phyloP scores from a whole-genome alignment of 2,797 vertebrate genomes.

The Yasuhikotakia modesta region DNA sequence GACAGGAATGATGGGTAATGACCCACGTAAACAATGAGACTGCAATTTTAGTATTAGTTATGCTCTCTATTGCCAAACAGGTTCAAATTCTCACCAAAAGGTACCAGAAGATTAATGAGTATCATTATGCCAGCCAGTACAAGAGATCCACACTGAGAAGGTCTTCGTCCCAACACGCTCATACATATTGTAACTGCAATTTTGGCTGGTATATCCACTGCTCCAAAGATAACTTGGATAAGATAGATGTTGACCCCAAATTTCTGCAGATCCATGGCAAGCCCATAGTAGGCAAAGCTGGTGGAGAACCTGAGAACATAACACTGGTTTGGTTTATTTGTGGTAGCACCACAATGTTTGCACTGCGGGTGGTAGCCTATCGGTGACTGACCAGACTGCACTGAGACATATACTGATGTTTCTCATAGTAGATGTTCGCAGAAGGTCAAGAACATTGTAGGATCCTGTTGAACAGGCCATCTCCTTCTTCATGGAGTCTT shows the following conservation, averaged over 20 bases:
- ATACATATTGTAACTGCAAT: conserved; percentile 78
- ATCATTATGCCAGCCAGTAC: conserved; percentile 81
- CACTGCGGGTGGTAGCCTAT: neutral
- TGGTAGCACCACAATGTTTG: neutral
- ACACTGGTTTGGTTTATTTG: neutral
- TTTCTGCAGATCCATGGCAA: conserved; percentile 89
- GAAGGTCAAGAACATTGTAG: conserved; percentile 76
- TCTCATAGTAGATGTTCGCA: conserved; percentile 79
- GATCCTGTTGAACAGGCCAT: conserved; percentile 68
- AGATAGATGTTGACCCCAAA: conserved; percentile 89
- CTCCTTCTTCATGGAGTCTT: conserved; percentile 82
- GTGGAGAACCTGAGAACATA: conserved; percentile 83
- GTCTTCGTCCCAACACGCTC: conserved; percentile 82
- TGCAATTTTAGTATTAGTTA: conserved; percentile 1
- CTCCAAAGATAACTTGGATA: conserved; percentile 92
- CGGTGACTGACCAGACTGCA: conserved; percentile 77
- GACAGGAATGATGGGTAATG: neutral
- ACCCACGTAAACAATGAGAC: neutral
- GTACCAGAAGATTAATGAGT: conserved; percentile 82
- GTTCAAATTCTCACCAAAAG: conserved; percentile 76
- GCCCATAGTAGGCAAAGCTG: conserved; percentile 89
- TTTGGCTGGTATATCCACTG: conserved; percentile 90
- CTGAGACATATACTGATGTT: conserved; percentile 78
- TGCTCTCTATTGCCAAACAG: neutral
- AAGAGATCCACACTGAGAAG: conserved; percentile 79